A percentile compares a stretch with the other conserved stretches of the same genome.
These are phyloP conservation scores for Cryptus armator DNA, from an alignment of 2,888 invertebrate genomes.

Conservation along the genomic window DNA sequence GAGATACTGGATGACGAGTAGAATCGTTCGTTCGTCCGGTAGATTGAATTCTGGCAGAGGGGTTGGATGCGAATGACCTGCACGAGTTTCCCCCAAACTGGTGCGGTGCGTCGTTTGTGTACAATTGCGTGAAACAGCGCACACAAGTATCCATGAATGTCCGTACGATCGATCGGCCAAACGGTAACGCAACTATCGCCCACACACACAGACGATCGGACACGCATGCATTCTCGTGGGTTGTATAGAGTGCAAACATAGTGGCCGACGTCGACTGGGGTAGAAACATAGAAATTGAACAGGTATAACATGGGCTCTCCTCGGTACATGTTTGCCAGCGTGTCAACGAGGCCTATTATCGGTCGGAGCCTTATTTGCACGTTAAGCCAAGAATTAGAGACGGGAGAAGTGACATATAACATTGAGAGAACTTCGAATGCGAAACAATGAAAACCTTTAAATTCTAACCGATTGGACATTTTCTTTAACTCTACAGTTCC, in stretches of 20 bases:
- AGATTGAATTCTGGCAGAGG: constrained; percentile 22
- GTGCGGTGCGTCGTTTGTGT: constrained; percentile 8
- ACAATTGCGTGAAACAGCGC: constrained; percentile 19
- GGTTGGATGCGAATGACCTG: neutral
- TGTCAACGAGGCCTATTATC: constrained; percentile 77
- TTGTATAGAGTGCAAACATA: constrained; percentile 29
- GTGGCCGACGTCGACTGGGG: neutral
- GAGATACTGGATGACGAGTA: constrained; percentile 4
- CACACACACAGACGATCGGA: no score
- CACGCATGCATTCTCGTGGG: neutral
- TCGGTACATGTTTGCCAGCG: constrained; percentile 69
- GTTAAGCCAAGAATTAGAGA: constrained; percentile 64
- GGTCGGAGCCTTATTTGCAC: constrained; percentile 74
- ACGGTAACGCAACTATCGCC: constrained; percentile 28
- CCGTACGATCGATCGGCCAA: constrained; percentile 64
- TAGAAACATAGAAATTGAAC: constrained; percentile 14
- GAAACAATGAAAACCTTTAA: neutral
- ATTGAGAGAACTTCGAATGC: constrained; percentile 13
- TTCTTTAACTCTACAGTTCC: constrained; percentile 8
- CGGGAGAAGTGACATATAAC: neutral
- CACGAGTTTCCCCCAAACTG: neutral
- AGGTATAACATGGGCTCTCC: constrained; percentile 13
- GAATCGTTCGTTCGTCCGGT: constrained; percentile 29
- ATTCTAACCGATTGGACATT: constrained; percentile 32
- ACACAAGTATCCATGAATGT: constrained; percentile 40